phyloP scores from a whole-genome alignment of 2,797 vertebrate genomes.

The Strix occidentalis region DNA sequence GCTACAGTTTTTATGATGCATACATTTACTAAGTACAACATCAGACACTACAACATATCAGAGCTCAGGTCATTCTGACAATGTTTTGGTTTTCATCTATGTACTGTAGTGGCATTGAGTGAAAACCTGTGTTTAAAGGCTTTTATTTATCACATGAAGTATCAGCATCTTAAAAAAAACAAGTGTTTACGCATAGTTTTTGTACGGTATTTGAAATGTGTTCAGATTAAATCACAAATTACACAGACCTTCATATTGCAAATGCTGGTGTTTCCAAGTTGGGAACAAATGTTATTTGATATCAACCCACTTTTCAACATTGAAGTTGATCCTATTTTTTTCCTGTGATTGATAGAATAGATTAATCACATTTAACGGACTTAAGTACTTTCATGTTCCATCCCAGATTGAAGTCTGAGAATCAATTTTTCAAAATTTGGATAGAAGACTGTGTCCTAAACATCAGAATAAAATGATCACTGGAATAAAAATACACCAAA shows the following conservation, averaged over 20 bases:
- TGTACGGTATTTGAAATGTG: constrained; percentile 5
- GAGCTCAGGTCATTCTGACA: constrained; percentile 69
- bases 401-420: constrained; percentile 12
- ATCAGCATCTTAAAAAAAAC: constrained; percentile 47
- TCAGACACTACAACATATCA: constrained; percentile 84
- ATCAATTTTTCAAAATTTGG: constrained; percentile 9
- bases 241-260: constrained; percentile 51
- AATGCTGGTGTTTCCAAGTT: constrained; percentile 62
- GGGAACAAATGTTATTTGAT: constrained; percentile 13
- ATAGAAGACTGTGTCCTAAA: constrained; percentile 27
- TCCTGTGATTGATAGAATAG: neutral
- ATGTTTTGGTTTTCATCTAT: constrained; percentile 70
- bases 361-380: constrained; percentile 14
- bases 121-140: constrained; percentile 67
- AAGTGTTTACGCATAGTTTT: constrained; percentile 11
- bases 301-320: neutral
- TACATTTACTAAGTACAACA: constrained; percentile 89
- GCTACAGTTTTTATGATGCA: constrained; percentile 87
- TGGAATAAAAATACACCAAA: constrained; percentile 62
- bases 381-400: constrained; percentile 16
- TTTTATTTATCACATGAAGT: constrained; percentile 56
- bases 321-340: neutral
- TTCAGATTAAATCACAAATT: constrained; percentile 54
- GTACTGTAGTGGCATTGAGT: constrained; percentile 57
- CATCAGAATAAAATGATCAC: constrained; percentile 41